Conservation (phyloP, 2,888 invertebrate species). For the Cylloceria caligata region DNA sequence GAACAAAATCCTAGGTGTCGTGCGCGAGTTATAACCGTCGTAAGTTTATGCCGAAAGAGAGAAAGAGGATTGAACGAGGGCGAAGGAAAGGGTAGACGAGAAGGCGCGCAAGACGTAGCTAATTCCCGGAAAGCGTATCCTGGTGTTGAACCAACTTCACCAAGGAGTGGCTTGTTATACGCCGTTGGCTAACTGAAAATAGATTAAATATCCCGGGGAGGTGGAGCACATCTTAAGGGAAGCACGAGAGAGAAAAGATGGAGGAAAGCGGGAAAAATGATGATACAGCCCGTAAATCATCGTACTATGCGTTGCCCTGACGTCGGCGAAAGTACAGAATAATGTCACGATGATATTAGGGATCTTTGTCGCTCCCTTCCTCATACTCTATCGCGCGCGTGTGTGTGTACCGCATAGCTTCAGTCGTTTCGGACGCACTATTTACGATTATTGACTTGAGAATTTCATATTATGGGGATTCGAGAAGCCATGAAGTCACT, state of each 20-base stretch:
- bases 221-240: constrained; percentile 8
- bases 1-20: constrained; percentile 57
- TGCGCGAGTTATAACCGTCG: constrained; percentile 54
- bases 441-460: too few relatives aligned
- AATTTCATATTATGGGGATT: too few relatives aligned
- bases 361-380: background rate
- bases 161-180: constrained; percentile 45
- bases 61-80: background rate
- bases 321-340: constrained; percentile 26
- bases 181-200: constrained; percentile 58
- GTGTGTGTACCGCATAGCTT: too few relatives aligned
- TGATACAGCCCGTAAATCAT: constrained; percentile 46
- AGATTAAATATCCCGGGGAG: constrained; percentile 53
- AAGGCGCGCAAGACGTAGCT: constrained; percentile 8
- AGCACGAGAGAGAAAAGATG: background rate
- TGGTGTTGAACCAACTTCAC: constrained; percentile 52
- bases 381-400: background rate
- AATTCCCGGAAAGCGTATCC: constrained; percentile 52
- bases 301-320: constrained; percentile 13
- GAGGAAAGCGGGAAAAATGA: constrained; percentile 30
- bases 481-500: too few relatives aligned
- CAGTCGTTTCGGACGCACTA: too few relatives aligned
- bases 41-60: constrained; percentile 51
- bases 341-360: constrained; percentile 14
- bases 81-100: background rate